These are phyloP conservation scores for Rallus limicola DNA, from an alignment of 2,113 vertebrate species.

Conservation along the genomic window DNA sequence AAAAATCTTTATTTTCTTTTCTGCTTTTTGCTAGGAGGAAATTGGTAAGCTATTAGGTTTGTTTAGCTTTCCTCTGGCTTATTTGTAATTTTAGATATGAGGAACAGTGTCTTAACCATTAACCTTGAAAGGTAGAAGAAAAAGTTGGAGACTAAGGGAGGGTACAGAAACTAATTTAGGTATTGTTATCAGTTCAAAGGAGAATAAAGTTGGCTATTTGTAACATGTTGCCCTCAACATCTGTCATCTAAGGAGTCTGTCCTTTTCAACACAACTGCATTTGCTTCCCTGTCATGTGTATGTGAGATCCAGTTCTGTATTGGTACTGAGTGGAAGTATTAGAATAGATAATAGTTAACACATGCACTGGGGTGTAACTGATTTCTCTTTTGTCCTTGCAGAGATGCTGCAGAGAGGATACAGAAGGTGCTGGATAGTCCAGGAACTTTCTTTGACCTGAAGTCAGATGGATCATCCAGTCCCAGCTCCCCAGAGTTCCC, in stretches of 20 bases:
- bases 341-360: neutral
- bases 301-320: neutral
- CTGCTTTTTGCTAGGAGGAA: neutral
- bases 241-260: neutral
- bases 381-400: neutral
- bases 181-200: neutral
- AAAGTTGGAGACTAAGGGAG: neutral
- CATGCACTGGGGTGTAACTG: neutral
- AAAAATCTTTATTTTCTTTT: neutral
- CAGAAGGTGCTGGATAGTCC: constrained; percentile 64
- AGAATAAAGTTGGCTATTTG: neutral
- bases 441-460: constrained; percentile 65
- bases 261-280: neutral
- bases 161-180: neutral
- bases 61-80: neutral
- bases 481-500: constrained; percentile 71
- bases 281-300: neutral
- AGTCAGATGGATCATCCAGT: constrained; percentile 70
- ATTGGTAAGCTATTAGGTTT: neutral
- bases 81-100: neutral
- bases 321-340: neutral
- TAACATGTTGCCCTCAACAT: neutral
- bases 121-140: neutral
- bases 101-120: neutral
- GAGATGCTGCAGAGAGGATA: constrained; percentile 52